Evolutionary conservation across 2,888 invertebrate species (phyloP).

Genomic region (Mechanitis messenoides): DNA sequence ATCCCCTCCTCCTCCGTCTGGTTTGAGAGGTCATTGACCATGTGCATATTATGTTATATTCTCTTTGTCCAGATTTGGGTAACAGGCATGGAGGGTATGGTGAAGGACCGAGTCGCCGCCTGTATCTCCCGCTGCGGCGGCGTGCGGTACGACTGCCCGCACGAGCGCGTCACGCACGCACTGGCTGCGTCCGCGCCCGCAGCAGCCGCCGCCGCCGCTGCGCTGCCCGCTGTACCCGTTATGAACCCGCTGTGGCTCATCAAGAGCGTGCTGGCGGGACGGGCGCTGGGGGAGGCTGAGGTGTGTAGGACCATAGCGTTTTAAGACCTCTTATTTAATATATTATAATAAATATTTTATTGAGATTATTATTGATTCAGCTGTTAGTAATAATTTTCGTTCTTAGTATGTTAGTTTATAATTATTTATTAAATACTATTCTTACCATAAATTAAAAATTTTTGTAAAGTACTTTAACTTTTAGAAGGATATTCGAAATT

Average conservation of each 20-base stretch:
- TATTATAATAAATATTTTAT: no score
- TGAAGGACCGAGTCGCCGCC: slow-evolving; percentile 58
- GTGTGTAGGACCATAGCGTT: slow-evolving; percentile 32
- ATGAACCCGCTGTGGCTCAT: slow-evolving; percentile 86
- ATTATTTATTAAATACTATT: no score
- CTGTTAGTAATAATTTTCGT: no score
- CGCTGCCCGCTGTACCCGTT: slow-evolving; percentile 72
- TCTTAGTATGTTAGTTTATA: no score
- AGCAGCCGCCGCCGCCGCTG: slow-evolving; percentile 30
- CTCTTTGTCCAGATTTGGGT: slow-evolving; percentile 55
- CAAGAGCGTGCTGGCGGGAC: slow-evolving; percentile 78
- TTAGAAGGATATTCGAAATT: no score
- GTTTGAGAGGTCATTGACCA: no score
- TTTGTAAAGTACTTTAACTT: no score
- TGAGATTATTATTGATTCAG: no score
- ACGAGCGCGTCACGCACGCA: slow-evolving; percentile 86
- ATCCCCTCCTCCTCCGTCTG: no score
- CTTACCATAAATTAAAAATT: no score
- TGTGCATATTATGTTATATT: no score
- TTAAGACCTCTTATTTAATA: no score
- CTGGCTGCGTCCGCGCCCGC: slow-evolving; percentile 72
- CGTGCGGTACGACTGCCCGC: slow-evolving; percentile 84
- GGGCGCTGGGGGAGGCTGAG: slow-evolving; percentile 48
- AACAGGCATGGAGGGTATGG: slow-evolving; percentile 49
- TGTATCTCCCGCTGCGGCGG: slow-evolving; percentile 83